Percentiles rank a stretch among this genome's conserved stretches.
These are phyloP conservation scores for Sepioteuthis lessoniana DNA, from an alignment of 2,888 invertebrate species.

Conservation along the genomic window DNA sequence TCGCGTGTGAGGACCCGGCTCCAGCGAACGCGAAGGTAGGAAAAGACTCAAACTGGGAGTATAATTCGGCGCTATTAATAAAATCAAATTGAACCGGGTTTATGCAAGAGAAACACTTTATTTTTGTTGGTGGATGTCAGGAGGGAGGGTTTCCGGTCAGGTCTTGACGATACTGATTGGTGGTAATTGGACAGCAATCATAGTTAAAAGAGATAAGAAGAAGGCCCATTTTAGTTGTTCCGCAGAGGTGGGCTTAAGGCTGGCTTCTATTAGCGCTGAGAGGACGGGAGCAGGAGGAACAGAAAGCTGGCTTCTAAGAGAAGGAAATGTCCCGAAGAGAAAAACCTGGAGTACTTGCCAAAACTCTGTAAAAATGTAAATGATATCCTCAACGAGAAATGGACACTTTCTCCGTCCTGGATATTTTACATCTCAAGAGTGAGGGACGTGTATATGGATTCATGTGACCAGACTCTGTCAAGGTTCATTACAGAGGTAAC, in stretches of 20 bases:
- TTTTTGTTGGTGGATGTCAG: not conserved
- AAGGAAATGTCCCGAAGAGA: not conserved
- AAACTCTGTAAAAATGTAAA: slow-evolving; percentile 1
- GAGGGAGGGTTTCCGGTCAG: not conserved
- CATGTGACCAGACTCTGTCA: not conserved
- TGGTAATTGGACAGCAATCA: not conserved
- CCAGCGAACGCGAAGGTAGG: not conserved
- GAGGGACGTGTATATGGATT: not conserved
- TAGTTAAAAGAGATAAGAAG: not conserved
- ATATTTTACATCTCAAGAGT: not conserved
- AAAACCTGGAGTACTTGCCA: not conserved
- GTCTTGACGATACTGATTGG: not conserved
- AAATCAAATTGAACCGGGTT: not conserved
- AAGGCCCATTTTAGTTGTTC: not conserved
- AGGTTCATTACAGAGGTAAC: not conserved
- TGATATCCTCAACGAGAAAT: not conserved
- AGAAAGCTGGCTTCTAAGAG: not conserved
- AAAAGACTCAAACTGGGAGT: not conserved
- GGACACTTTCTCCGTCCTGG: not conserved
- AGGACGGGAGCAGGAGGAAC: no score
- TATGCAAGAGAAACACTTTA: slow-evolving; percentile 33
- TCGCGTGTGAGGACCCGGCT: not conserved
- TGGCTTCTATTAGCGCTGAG: not conserved
- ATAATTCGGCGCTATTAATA: not conserved
- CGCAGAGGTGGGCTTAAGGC: not conserved